Evolutionary conservation across 2,888 invertebrate species (phyloP), one percentile per base, ranked within the genome.

Genomic region (Rhagonycha fulva): DNA sequence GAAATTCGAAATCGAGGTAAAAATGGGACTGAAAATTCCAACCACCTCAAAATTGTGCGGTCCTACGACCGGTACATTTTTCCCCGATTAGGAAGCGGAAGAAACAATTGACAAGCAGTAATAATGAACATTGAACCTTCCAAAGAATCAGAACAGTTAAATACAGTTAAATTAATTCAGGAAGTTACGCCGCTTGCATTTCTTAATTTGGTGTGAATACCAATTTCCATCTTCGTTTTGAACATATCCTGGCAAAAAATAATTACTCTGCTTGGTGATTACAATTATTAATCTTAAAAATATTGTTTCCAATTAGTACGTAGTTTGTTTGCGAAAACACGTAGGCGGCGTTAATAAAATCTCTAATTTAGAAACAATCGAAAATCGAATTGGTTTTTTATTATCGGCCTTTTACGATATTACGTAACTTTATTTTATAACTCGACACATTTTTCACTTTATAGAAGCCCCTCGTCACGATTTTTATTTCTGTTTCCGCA

Each of bases 401-500:
- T n/a, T n/a, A 47, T n/a, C n/a, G 47, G n/a, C n/a, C 47, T 47
- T 47, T 47, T 47, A 47, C 47, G 47, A 47, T n/a, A 47, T 47
- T 47, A 7, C 47, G 47, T 47, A 47, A 47, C 47, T 47, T 47
- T 2, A 47, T 47, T n/a, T 47, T 47, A 47, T 47, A n/a, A n/a
- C n/a, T n/a, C 47, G n/a, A 47, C 47, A 47, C n/a, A 47, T n/a
- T 47, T 47, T 47, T n/a, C 47, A 47, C 12, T 47, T 47, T 47
- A 47, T n/a, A 47, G 47, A 47, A 47, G n/a, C 47, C 47, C 47
- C 12, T 66, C 24, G 19, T 24, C 23, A 66, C 63, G 19, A 24
- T 66, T 66, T 66, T 66, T 66, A 66, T 66, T 66, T 66, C 70
- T 63, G 67, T 47, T 74, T 74, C 74, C 74, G 70, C 28, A 62